phyloP scores from a whole-genome alignment of 2,888 invertebrate genomes.

The Bibio marci region DNA sequence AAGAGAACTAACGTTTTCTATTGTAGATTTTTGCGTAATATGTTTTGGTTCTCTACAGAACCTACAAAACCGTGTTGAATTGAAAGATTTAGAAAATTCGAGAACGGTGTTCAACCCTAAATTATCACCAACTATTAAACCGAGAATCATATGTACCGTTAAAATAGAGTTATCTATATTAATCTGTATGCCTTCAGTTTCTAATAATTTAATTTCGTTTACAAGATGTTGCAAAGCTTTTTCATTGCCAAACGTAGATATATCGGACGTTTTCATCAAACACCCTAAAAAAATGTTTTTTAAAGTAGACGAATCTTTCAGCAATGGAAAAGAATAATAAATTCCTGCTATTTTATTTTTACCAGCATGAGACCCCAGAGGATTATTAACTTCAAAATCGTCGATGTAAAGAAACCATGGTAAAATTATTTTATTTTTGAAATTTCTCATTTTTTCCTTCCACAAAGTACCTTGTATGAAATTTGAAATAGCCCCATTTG shows the following conservation, averaged over 20 bases:
- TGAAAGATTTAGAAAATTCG: conserved; percentile 5
- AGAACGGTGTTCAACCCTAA: conserved; percentile 3
- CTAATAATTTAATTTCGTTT: conserved; percentile 3
- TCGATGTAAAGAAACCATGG: conserved; percentile 5
- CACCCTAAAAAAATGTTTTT: too few species aligned
- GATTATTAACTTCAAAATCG: conserved; percentile 5
- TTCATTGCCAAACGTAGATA: not conserved
- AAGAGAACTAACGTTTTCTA: not conserved
- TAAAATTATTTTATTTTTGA: not conserved
- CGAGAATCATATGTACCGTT: conserved; percentile 1
- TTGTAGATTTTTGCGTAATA: not conserved
- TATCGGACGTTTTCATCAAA: too few species aligned
- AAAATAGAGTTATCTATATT: not conserved
- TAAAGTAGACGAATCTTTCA: not conserved
- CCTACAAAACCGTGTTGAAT: conserved; percentile 1
- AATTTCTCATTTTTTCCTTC: too few species aligned
- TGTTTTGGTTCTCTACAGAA: conserved; percentile 2
- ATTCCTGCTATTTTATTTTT: conserved; percentile 3
- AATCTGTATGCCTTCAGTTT: conserved; percentile 1
- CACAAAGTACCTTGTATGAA: too few species aligned
- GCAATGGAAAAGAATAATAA: conserved; percentile 4
- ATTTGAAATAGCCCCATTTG: too few species aligned
- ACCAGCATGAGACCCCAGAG: conserved; percentile 4
- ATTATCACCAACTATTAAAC: conserved; percentile 5
- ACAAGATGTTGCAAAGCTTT: not conserved